These are phyloP conservation scores for Drosophila fungiperda DNA, from an alignment of 2,888 invertebrate species.

Conservation along the genomic window DNA sequence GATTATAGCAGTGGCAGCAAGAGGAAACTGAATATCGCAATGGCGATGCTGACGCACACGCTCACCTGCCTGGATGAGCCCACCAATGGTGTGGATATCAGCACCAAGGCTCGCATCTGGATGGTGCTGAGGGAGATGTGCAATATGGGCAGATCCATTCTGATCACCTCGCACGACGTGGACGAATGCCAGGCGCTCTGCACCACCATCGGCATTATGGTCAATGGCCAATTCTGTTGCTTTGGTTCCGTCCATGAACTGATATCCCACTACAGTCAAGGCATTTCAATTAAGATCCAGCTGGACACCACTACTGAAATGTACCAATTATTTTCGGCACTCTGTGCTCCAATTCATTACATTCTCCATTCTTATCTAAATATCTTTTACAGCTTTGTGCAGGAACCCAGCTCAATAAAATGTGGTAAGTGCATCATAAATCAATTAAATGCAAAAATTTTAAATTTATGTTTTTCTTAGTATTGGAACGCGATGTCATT, in stretches of 20 bases:
- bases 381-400: not conserved
- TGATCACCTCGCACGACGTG: slow-evolving; percentile 93
- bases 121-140: slow-evolving; percentile 88
- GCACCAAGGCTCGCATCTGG: slow-evolving; percentile 90
- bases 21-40: slow-evolving; percentile 89
- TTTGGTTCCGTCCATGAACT: slow-evolving; percentile 90
- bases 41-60: slow-evolving; percentile 89
- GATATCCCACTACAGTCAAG: slow-evolving; percentile 88
- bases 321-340: not conserved
- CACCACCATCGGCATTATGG: slow-evolving; percentile 91
- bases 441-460: not conserved
- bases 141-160: slow-evolving; percentile 89
- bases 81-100: slow-evolving; percentile 86
- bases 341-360: not conserved
- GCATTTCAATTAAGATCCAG: slow-evolving; percentile 84
- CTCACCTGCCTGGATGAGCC: slow-evolving; percentile 89
- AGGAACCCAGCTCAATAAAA: not conserved
- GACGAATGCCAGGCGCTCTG: slow-evolving; percentile 93
- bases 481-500: too few relatives aligned
- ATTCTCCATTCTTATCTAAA: not conserved
- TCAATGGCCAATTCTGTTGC: slow-evolving; percentile 89
- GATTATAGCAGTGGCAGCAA: slow-evolving; percentile 89
- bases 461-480: not conserved
- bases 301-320: slow-evolving; percentile 40
- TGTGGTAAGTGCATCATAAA: not conserved